Evolutionary conservation across 2,113 vertebrate genomes (phyloP).

Genomic region (Mobula hypostoma): DNA sequence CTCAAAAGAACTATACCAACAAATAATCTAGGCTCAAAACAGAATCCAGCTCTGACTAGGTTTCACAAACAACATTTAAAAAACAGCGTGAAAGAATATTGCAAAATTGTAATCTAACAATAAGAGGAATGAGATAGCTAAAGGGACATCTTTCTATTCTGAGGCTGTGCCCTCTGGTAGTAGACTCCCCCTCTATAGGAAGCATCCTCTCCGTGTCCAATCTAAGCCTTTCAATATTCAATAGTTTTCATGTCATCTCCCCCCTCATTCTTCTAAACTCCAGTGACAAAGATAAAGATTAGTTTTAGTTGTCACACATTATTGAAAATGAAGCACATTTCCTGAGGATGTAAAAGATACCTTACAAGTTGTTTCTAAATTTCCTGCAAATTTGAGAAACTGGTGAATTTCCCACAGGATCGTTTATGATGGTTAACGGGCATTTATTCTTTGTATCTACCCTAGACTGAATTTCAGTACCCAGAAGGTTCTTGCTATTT

Average conservation of each 20-base stretch:
- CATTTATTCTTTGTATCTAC: background rate
- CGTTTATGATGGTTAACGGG: background rate
- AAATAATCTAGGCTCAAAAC: background rate
- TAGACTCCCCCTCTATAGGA: too few relatives aligned
- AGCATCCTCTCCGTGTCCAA: too few relatives aligned
- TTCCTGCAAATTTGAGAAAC: background rate
- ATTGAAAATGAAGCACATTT: background rate
- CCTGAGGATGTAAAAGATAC: background rate
- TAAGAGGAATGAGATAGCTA: background rate
- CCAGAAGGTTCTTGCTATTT: background rate
- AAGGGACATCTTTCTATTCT: too few relatives aligned
- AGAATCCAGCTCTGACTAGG: background rate
- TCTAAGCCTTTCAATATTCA: too few relatives aligned
- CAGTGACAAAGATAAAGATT: too few relatives aligned
- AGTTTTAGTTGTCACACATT: too few relatives aligned
- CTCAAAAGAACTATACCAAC: background rate
- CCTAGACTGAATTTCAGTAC: background rate
- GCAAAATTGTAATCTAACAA: background rate
- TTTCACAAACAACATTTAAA: background rate
- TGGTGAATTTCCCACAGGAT: background rate
- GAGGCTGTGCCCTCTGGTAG: too few relatives aligned
- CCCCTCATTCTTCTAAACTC: too few relatives aligned
- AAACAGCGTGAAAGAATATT: background rate
- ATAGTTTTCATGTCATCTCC: too few relatives aligned
- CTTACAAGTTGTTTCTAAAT: background rate